Base-by-base conservation (phyloP, 1,140 invertebrate genomes). In the Hirudo medicinalis region DNA sequence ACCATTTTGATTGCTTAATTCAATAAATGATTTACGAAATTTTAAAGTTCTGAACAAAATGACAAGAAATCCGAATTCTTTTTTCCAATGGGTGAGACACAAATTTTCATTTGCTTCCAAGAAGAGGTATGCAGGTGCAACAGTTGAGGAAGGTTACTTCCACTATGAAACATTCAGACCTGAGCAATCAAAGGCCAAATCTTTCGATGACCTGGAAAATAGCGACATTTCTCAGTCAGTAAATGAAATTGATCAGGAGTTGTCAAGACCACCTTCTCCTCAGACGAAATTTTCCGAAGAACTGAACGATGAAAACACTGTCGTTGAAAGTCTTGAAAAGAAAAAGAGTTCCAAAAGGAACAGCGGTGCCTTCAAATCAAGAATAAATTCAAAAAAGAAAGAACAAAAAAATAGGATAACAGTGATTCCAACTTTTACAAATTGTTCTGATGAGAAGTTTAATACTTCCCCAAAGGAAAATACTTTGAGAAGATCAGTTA, bases 41-140 rank as follows among this genome's bases (percentile, higher is more conserved):
- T 63, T 63, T 19, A 63, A n/a, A 49, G 43, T 63, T 25, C 57
- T 63, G 11, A 63, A 13, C 29, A 32, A 63, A 63, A 25, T 63
- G 57, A 63, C 22, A 63, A 63, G 19, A 25, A 32, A 63, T 63
- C 57, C 57, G 57, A 63, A 22, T 63, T 13, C 11, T 11, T 63
- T 63, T 11, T 63, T 63, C 20, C 22, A 63, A 22, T 63, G 57
- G 57, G 29, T 63, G 29, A 63, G 19, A 20, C 57, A 63, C 22
- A 63, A 63, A 63, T 63, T 63, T n/a, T 25, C 57, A 63, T 25
- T 22, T 20, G 9, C 22, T 25, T 25, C 57, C 57, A 63, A 63
- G 22, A 63, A 63, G 15, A 22, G 20, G 19, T 63, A 25, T 32
- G 57, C 57, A 22, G 57, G 57, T 22, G 57, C 57, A 22, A 63